Conservation (phyloP, 2,888 invertebrate species). For the Colletes collaris region DNA sequence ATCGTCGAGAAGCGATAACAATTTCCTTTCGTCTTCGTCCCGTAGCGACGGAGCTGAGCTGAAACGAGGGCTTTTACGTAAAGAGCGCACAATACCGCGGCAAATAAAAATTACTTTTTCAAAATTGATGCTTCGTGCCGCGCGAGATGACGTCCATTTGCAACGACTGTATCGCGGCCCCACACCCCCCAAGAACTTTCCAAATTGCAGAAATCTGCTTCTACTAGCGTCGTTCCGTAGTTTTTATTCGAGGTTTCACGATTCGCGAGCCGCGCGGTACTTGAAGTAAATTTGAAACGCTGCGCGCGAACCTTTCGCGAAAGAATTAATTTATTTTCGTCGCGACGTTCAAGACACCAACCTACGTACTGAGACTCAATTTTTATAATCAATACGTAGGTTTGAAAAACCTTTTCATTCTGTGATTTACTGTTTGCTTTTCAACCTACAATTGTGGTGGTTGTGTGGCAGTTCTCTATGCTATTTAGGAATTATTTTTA, state of each 20-base stretch:
- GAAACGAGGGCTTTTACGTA: constrained; percentile 40
- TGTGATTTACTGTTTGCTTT: no score
- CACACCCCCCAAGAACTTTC: constrained; percentile 6
- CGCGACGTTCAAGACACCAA: no score
- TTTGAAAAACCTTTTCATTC: no score
- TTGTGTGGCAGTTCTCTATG: no score
- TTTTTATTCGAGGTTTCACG: background rate
- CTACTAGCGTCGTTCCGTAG: constrained; percentile 4
- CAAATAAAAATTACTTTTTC: constrained; percentile 64
- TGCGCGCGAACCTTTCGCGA: no score
- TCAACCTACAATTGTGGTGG: no score
- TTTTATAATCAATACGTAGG: no score
- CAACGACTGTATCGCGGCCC: background rate
- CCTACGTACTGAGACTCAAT: no score
- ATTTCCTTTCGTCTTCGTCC: constrained; percentile 66
- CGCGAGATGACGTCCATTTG: constrained; percentile 7
- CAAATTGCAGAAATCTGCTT: constrained; percentile 19
- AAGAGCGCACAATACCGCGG: constrained; percentile 44
- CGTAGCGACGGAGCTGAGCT: constrained; percentile 10
- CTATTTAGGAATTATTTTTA: no score
- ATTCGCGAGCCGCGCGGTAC: background rate
- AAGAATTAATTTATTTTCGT: no score
- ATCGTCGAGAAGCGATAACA: constrained; percentile 66
- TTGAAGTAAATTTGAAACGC: no score
- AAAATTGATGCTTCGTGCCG: constrained; percentile 35